Percentiles rank a stretch among this genome's conserved stretches.
phyloP scores from a whole-genome alignment of 1,140 invertebrate genomes.

The Nylanderia fulva region DNA sequence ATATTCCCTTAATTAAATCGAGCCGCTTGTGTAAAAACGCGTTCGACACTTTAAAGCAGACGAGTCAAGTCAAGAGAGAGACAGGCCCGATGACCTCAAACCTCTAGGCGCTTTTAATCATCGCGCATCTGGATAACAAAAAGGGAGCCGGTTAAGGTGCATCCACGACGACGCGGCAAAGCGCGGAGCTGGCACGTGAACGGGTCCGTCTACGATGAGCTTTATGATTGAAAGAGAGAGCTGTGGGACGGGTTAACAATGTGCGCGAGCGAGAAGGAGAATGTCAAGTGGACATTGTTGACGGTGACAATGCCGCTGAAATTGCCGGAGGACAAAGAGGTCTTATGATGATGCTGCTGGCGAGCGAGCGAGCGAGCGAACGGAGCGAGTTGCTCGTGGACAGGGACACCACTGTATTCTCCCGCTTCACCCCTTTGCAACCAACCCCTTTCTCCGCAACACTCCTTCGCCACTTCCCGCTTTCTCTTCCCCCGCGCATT shows the following conservation, averaged over 20 bases:
- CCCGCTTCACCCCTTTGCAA: conserved; percentile 53
- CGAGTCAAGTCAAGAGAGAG: conserved; percentile 29
- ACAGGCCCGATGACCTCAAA: conserved; percentile 45
- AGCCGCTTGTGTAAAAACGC: background rate
- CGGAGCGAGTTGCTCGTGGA: conserved; percentile 77
- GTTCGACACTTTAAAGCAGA: conserved; percentile 17
- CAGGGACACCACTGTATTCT: conserved; percentile 69
- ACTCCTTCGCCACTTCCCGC: conserved; percentile 26
- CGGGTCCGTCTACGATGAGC: conserved; percentile 78
- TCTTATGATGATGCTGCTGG: conserved; percentile 86
- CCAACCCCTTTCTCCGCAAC: background rate
- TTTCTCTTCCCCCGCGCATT: conserved; percentile 33
- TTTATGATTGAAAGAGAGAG: conserved; percentile 85
- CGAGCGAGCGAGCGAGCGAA: conserved; percentile 79
- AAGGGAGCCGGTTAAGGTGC: conserved; percentile 68
- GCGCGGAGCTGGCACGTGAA: conserved; percentile 57
- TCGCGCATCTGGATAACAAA: conserved; percentile 64
- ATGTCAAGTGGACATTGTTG: conserved; percentile 87
- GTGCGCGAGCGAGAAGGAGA: conserved; percentile 81
- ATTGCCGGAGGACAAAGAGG: conserved; percentile 86
- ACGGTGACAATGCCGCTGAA: conserved; percentile 86
- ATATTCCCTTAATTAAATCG: conserved; percentile 11
- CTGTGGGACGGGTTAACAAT: conserved; percentile 79
- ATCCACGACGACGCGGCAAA: conserved; percentile 62
- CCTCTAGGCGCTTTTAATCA: conserved; percentile 59